phyloP scores from a whole-genome alignment of 2,113 vertebrate genomes.

The Potamarius usumacintae region DNA sequence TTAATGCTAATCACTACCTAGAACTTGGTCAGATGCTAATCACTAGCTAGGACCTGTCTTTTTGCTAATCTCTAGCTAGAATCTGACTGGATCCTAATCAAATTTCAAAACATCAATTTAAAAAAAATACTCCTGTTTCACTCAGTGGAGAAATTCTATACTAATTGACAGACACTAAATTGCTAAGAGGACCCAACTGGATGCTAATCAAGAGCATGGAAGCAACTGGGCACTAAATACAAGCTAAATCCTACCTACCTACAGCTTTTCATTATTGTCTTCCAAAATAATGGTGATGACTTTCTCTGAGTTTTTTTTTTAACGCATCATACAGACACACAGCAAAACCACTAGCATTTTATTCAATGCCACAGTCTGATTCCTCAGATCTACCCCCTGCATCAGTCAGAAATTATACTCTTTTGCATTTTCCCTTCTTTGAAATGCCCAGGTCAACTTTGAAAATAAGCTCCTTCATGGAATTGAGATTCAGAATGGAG shows the following conservation, averaged over 20 bases:
- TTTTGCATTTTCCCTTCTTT: not conserved
- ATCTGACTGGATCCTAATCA: not conserved
- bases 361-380: not conserved
- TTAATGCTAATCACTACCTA: not conserved
- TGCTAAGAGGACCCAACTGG: not conserved
- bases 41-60: not conserved
- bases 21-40: not conserved
- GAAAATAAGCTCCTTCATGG: not conserved
- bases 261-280: not conserved
- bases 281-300: not conserved
- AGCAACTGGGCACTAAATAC: not conserved
- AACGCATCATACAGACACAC: not conserved
- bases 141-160: not conserved
- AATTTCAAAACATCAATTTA: not conserved
- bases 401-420: not conserved
- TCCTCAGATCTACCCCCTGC: not conserved
- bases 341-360: not conserved
- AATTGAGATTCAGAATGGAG: not conserved
- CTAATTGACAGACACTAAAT: not conserved
- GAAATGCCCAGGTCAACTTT: not conserved
- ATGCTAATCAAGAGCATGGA: conserved; percentile 2
- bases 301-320: not conserved
- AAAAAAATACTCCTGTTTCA: not conserved
- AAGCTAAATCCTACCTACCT: not conserved
- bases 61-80: not conserved